Percentiles rank a stretch among this genome's conserved stretches.
These are phyloP conservation scores for Papilio xuthus DNA, from an alignment of 1,140 invertebrate species.

Conservation along the genomic window DNA sequence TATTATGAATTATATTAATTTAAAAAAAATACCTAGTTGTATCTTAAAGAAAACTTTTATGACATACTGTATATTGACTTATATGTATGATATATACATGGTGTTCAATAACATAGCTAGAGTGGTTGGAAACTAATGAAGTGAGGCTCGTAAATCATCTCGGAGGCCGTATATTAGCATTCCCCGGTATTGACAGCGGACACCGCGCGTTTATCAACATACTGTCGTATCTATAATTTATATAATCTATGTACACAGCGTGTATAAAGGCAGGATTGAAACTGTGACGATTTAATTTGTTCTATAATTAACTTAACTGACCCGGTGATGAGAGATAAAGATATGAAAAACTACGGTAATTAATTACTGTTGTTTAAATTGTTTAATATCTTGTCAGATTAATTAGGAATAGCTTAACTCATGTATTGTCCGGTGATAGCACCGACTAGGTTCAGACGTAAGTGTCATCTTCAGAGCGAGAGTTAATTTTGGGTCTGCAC, in stretches of 20 bases:
- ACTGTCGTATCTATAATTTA: conserved; percentile 25
- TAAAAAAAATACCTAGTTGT: too few species aligned
- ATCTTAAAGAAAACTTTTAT: background rate
- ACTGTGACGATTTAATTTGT: background rate
- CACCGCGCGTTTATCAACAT: conserved; percentile 49
- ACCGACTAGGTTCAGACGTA: too few species aligned
- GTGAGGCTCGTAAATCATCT: conserved; percentile 54
- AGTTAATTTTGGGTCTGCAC: too few species aligned
- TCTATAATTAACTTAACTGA: background rate
- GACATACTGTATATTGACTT: conserved; percentile 1
- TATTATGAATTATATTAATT: too few species aligned
- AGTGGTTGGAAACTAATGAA: conserved; percentile 53
- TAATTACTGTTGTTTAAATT: too few species aligned
- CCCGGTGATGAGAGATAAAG: too few species aligned
- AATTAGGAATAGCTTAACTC: too few species aligned
- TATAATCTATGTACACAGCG: background rate
- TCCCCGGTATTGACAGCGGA: conserved; percentile 52
- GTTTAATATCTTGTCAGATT: too few species aligned
- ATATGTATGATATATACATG: background rate
- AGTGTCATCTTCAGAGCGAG: too few species aligned
- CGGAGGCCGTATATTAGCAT: conserved; percentile 54
- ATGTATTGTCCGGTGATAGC: too few species aligned
- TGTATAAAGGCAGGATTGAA: background rate
- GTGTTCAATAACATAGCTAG: background rate
- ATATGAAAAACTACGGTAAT: too few species aligned